These are phyloP conservation scores for Apamea crenata DNA, from an alignment of 2,888 invertebrate species.

Conservation along the genomic window DNA sequence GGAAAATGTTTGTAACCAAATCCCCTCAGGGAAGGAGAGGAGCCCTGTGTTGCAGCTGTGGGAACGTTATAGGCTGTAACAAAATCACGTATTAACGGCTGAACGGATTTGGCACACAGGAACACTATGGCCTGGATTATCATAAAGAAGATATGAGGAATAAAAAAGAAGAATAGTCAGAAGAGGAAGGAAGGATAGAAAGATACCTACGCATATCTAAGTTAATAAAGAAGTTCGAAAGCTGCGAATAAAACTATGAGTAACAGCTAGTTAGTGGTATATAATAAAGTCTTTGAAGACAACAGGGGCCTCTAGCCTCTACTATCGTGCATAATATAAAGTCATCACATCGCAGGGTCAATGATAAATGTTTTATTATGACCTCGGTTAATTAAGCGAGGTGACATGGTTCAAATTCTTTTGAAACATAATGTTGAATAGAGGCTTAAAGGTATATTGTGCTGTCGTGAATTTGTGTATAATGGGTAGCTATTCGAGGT, in stretches of 20 bases:
- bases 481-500: not conserved
- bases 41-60: too few species aligned
- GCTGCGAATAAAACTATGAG: not conserved
- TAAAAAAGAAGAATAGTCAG: not conserved
- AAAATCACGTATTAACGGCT: not conserved
- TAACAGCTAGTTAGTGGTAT: not conserved
- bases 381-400: slow-evolving; percentile 59
- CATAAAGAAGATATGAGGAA: not conserved
- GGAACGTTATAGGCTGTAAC: too few species aligned
- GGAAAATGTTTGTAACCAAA: too few species aligned
- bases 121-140: not conserved
- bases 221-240: not conserved
- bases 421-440: slow-evolving; percentile 19
- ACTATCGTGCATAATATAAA: slow-evolving; percentile 20
- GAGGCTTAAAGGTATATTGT: not conserved
- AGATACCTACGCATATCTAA: not conserved
- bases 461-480: not conserved
- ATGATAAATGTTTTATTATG: slow-evolving; percentile 46
- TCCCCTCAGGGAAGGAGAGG: too few species aligned
- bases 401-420: slow-evolving; percentile 57
- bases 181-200: not conserved
- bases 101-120: not conserved
- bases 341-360: slow-evolving; percentile 45
- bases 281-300: slow-evolving; percentile 7
- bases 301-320: not conserved